These are phyloP conservation scores for Leucozona laternaria DNA, from an alignment of 2,888 invertebrate genomes.

Conservation along the genomic window DNA sequence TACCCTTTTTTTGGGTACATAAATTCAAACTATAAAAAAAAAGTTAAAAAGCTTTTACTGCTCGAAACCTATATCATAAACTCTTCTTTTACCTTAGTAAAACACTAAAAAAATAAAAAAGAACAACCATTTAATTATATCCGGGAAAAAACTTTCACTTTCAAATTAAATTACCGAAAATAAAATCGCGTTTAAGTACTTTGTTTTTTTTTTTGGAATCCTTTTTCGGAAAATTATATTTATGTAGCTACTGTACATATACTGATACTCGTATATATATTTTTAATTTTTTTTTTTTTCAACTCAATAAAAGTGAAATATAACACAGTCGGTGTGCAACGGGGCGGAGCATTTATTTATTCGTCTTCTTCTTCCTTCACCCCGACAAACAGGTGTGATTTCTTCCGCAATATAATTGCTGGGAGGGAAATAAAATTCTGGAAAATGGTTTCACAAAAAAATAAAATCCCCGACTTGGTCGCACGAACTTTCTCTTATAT, in stretches of 20 bases:
- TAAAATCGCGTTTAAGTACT: conserved; percentile 64
- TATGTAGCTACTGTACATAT: no score
- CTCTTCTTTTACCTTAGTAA: not conserved
- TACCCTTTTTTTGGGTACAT: not conserved
- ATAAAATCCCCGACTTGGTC: not conserved
- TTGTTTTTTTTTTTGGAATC: conserved; percentile 49
- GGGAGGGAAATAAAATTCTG: conserved; percentile 12
- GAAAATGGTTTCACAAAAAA: not conserved
- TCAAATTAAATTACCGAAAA: conserved; percentile 68
- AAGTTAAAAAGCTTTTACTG: conserved; percentile 51
- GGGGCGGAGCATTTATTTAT: not conserved
- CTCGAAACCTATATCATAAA: not conserved
- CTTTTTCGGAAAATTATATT: conserved; percentile 23
- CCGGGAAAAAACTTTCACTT: conserved; percentile 48
- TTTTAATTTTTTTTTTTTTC: conserved; percentile 41
- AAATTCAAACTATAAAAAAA: conserved; percentile 22
- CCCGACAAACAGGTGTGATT: conserved; percentile 65
- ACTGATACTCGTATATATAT: not conserved
- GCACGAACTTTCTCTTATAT: no score
- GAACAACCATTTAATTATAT: conserved; percentile 38
- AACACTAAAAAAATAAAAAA: conserved; percentile 12
- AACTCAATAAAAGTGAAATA: conserved; percentile 67
- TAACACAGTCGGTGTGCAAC: conserved; percentile 33
- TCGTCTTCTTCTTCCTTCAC: conserved; percentile 8
- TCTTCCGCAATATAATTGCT: conserved; percentile 62